Evolutionary conservation across 2,113 vertebrate genomes (phyloP).

Genomic region (Corvus moneduloides): DNA sequence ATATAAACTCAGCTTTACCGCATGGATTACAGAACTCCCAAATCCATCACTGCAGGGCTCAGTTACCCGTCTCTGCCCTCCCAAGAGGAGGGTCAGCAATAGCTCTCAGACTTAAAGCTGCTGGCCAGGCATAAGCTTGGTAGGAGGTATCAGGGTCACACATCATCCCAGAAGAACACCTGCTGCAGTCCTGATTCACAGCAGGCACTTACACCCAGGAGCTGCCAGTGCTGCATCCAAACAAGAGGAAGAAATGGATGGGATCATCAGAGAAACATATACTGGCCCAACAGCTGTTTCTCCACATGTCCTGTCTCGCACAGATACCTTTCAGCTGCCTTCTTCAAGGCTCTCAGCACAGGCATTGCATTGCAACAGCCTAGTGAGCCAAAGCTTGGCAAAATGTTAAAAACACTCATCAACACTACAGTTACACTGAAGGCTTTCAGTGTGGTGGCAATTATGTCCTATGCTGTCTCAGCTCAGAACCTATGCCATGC

Average conservation of each 20-base stretch:
- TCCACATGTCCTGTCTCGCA: background rate
- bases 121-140: background rate
- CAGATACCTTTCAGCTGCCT: background rate
- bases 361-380: background rate
- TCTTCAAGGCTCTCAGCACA: background rate
- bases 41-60: background rate
- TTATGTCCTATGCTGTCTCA: background rate
- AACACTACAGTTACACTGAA: background rate
- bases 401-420: background rate
- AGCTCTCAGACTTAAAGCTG: background rate
- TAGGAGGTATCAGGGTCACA: background rate
- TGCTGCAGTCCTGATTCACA: slow-evolving; percentile 9
- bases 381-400: background rate
- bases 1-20: background rate
- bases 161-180: slow-evolving; percentile 18
- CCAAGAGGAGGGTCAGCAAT: background rate
- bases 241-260: background rate
- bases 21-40: background rate
- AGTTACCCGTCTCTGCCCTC: background rate
- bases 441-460: background rate
- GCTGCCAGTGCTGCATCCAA: background rate
- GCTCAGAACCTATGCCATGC: background rate
- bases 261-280: background rate
- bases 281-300: slow-evolving; percentile 33
- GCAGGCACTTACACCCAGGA: background rate